These are phyloP conservation scores for Silvanus unidentatus DNA, from an alignment of 2,888 invertebrate species.

Conservation along the genomic window DNA sequence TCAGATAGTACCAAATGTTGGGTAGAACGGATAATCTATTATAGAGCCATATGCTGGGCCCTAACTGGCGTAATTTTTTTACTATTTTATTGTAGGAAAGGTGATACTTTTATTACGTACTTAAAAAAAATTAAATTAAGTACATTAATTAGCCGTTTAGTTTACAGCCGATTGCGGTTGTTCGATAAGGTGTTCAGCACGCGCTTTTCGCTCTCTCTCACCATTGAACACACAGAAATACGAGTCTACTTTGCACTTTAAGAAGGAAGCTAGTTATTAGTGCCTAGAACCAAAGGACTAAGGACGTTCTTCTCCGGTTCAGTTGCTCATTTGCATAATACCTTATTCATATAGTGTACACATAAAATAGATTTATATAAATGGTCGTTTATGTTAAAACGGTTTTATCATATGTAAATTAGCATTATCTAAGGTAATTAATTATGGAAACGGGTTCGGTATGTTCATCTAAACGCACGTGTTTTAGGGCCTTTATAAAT, in stretches of 20 bases:
- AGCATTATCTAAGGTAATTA: slow-evolving; percentile 18
- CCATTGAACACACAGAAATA: no score
- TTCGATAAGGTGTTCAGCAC: no score
- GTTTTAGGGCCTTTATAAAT: no score
- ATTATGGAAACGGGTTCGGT: slow-evolving; percentile 13
- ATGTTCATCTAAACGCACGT: not conserved
- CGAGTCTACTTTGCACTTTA: no score
- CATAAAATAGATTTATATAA: slow-evolving; percentile 20
- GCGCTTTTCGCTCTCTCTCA: no score
- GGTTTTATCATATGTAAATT: slow-evolving; percentile 18
- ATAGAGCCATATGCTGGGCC: slow-evolving; percentile 26
- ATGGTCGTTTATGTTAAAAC: slow-evolving; percentile 16
- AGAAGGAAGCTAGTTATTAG: no score
- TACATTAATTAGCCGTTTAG: no score
- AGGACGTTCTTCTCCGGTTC: no score
- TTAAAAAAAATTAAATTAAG: no score
- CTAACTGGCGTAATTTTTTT: slow-evolving; percentile 7
- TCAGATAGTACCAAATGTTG: slow-evolving; percentile 39
- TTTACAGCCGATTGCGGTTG: no score
- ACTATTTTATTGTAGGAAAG: not conserved
- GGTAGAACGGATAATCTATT: slow-evolving; percentile 28
- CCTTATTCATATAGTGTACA: slow-evolving; percentile 1
- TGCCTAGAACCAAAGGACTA: no score
- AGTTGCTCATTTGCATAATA: no score
- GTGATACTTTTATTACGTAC: not conserved